phyloP scores from a whole-genome alignment of 92 coral and sea anemone genomes.

The Zoanthus gigantus region DNA sequence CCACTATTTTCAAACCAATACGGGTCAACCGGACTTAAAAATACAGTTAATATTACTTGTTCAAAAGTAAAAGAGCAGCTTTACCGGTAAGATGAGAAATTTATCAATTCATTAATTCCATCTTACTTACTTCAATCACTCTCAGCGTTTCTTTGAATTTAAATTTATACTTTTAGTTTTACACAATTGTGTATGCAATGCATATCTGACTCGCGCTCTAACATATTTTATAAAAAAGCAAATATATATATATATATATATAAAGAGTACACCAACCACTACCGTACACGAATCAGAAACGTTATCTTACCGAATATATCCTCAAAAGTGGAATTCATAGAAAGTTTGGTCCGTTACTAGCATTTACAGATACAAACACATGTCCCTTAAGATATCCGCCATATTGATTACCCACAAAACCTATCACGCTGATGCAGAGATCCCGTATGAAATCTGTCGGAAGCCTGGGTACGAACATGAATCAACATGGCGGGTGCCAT shows the following conservation, averaged over 20 bases:
- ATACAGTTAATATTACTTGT: too few relatives aligned
- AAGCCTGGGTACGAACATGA: background rate
- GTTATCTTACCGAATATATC: background rate
- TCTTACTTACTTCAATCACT: too few relatives aligned
- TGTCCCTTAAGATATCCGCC: slow-evolving; percentile 47
- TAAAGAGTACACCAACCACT: background rate
- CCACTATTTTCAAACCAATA: too few relatives aligned
- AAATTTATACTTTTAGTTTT: too few relatives aligned
- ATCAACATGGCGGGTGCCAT: slow-evolving; percentile 55
- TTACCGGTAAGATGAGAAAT: too few relatives aligned
- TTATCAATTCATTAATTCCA: too few relatives aligned
- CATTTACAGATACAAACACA: slow-evolving; percentile 33
- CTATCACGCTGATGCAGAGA: background rate
- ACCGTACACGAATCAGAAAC: background rate
- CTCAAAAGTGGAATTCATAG: background rate
- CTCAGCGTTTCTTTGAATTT: too few relatives aligned
- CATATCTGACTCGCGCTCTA: too few relatives aligned
- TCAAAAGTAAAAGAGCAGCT: too few relatives aligned
- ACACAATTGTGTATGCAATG: too few relatives aligned
- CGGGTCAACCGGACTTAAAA: too few relatives aligned
- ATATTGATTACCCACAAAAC: slow-evolving; percentile 40
- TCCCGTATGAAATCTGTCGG: slow-evolving; percentile 24
- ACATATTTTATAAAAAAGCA: background rate
- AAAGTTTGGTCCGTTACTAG: background rate
- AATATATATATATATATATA: background rate